Base-by-base conservation (phyloP, 2,888 invertebrate genomes). In the Calameuta idolon region DNA sequence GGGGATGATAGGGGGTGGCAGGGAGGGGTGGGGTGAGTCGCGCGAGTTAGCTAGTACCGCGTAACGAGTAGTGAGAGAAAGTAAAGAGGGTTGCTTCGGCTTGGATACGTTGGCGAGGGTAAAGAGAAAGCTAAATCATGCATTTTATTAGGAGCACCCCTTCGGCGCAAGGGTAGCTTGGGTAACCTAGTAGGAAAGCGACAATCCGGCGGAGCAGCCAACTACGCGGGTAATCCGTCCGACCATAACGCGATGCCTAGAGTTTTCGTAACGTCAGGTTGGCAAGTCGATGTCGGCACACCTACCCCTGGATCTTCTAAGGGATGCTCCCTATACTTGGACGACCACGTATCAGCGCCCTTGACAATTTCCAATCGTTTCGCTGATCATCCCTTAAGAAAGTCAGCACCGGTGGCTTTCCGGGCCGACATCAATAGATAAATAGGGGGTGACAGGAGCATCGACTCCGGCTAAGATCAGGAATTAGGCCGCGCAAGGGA, bases 81-180 rank as follows among this genome's bases (percentile, higher is more conserved):
- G 87, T 86, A 87, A 87, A 87, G 86, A 85, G 87, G 88, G 87
- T 85, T 81, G 80, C 76, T 83, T 81, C 75, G 81, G 81, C 79
- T 83, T 80, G 81, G 71, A 79, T 83, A 82, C 79, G 82, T 80
- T 79, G 79, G 79, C 71, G 82, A 77, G 81, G 80, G 82, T 83
- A 83, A 83, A 83, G 85, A 85, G 82, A 85, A 82, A 83, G 85
- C 87, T 90, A 89, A 90, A 90, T 91, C 90, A 89, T 89, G 88
- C 88, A 89, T 90, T 90, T 90, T 89, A 89, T 90, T 87, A 88
- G 78, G 15, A 77, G 80, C 76, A 71, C 71, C 55, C 55, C 55
- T 55, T 55, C 23, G 23, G 55, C 55, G 55, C 23, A 55, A 55
- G 55, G 55, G 55, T 55, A 55, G 55, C 55, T 55, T 55, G 15